Percentiles rank a stretch among this genome's conserved stretches.
Evolutionary conservation across 2,888 invertebrate species (phyloP).

Genomic region (Zaprionus lineosus): DNA sequence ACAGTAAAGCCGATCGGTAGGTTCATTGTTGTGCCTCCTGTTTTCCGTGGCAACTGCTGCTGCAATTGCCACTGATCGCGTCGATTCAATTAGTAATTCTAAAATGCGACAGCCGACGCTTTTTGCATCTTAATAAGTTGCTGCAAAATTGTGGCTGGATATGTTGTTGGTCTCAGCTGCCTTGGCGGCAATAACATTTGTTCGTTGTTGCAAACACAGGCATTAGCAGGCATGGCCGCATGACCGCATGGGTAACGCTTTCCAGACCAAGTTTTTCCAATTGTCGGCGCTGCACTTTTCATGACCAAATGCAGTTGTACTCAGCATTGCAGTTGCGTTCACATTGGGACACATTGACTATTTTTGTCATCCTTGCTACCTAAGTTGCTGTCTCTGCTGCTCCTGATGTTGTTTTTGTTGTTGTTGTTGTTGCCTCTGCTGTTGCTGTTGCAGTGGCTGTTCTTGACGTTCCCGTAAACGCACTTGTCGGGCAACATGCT

Average conservation of each 20-base stretch:
- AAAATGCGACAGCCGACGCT: conserved; percentile 80
- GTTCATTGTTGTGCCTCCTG: conserved; percentile 22
- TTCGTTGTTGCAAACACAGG: too few relatives aligned
- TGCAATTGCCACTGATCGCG: conserved; percentile 80
- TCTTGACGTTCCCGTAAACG: conserved; percentile 40
- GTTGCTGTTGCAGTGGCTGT: conserved; percentile 12
- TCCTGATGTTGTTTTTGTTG: background rate
- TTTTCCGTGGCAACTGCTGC: conserved; percentile 45
- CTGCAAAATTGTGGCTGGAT: conserved; percentile 12
- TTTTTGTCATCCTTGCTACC: conserved; percentile 63
- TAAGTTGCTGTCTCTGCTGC: conserved; percentile 19
- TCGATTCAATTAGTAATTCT: conserved; percentile 83
- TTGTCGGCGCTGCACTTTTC: conserved; percentile 60
- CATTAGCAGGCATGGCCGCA: too few relatives aligned
- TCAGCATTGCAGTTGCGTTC: conserved; percentile 29
- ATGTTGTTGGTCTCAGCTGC: conserved; percentile 15
- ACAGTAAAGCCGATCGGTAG: conserved; percentile 31
- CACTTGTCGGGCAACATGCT: conserved; percentile 63
- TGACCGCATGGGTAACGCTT: too few relatives aligned
- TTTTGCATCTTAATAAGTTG: conserved; percentile 81
- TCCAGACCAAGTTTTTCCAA: conserved; percentile 66
- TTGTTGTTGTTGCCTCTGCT: background rate
- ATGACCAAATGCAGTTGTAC: conserved; percentile 64
- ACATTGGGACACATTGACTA: conserved; percentile 54
- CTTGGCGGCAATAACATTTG: conserved; percentile 61